Conservation (phyloP, 64 coral and sea anemone species). For the Actinia tenebrosa region DNA sequence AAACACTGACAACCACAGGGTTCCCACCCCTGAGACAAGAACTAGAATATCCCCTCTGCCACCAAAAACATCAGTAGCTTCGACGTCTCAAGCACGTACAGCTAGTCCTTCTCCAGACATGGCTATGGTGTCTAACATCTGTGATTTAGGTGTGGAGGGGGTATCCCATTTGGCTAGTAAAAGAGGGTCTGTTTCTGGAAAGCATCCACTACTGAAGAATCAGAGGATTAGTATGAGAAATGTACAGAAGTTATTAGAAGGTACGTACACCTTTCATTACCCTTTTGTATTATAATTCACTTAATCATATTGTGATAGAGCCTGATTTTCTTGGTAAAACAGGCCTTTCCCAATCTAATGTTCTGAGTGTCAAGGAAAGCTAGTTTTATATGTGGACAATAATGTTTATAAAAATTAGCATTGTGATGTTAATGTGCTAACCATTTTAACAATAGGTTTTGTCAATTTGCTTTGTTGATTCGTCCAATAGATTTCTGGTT, state of each 20-base stretch:
- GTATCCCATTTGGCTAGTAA: not conserved
- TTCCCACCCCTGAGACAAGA: slow-evolving; percentile 5
- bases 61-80: not conserved
- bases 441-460: no score
- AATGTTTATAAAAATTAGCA: no score
- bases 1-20: not conserved
- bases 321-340: no score
- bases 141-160: not conserved
- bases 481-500: no score
- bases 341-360: no score
- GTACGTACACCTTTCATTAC: not conserved
- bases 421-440: no score
- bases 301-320: no score
- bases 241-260: slow-evolving; percentile 14
- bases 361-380: no score
- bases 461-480: no score
- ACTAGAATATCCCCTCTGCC: not conserved
- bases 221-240: slow-evolving; percentile 29
- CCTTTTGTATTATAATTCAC: no score
- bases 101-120: not conserved
- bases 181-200: not conserved
- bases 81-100: not conserved
- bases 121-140: not conserved
- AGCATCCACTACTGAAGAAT: not conserved
- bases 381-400: no score